Percentiles rank a stretch among this genome's conserved stretches.
phyloP scores from a whole-genome alignment of 1,140 invertebrate genomes.

The Orchesella cincta region DNA sequence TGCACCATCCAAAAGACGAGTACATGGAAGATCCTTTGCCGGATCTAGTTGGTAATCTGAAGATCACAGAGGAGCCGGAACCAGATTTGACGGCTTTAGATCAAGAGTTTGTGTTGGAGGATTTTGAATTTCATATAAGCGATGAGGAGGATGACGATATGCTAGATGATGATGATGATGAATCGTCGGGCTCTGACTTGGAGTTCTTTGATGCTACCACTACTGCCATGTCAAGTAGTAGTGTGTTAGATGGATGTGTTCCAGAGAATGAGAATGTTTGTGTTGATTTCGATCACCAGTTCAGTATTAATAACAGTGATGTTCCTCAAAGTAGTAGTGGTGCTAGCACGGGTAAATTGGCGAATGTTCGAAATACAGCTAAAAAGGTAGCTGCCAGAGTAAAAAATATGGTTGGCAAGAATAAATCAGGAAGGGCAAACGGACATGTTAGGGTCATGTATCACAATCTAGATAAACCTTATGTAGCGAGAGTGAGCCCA shows the following conservation, averaged over 20 bases:
- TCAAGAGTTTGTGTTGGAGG: slow-evolving; percentile 48
- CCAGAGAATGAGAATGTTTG: slow-evolving; percentile 49
- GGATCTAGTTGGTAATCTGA: slow-evolving; percentile 49
- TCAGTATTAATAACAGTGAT: slow-evolving; percentile 30
- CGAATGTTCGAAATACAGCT: slow-evolving; percentile 42
- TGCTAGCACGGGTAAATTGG: slow-evolving; percentile 24
- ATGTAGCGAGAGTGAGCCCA: slow-evolving; percentile 46
- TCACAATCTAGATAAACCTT: slow-evolving; percentile 51
- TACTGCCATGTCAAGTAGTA: background rate
- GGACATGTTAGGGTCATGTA: slow-evolving; percentile 47
- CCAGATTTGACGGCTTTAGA: slow-evolving; percentile 45
- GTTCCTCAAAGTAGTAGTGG: background rate
- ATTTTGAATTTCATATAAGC: slow-evolving; percentile 49
- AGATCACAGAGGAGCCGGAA: slow-evolving; percentile 43
- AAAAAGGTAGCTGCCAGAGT: slow-evolving; percentile 42
- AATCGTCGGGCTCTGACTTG: slow-evolving; percentile 42
- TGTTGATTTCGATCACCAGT: slow-evolving; percentile 44
- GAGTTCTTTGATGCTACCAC: slow-evolving; percentile 50
- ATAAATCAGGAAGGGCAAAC: slow-evolving; percentile 21
- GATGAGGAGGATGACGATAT: slow-evolving; percentile 41
- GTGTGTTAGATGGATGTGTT: slow-evolving; percentile 16
- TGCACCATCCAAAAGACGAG: slow-evolving; percentile 48
- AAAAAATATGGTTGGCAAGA: slow-evolving; percentile 45
- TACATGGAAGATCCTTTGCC: slow-evolving; percentile 51
- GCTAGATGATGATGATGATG: slow-evolving; percentile 20